These are phyloP conservation scores for Ursus arctos DNA, from an alignment of 2,113 vertebrate species.

Conservation along the genomic window DNA sequence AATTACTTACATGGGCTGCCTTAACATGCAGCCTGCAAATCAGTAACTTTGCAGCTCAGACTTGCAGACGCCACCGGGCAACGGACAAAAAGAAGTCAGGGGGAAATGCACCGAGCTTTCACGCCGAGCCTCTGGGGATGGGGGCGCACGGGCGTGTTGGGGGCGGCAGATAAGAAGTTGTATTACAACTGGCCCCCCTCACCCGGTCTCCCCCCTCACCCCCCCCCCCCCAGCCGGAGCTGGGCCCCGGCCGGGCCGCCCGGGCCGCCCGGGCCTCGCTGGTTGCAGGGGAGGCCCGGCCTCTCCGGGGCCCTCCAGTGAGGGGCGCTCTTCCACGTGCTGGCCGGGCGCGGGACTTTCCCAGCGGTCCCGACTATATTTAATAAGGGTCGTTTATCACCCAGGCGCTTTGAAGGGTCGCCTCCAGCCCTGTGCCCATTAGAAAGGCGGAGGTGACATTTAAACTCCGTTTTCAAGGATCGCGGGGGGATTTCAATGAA, in stretches of 20 bases:
- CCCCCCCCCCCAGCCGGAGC: background rate
- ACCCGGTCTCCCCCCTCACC: background rate
- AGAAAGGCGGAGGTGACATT: slow-evolving; percentile 90
- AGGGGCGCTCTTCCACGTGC: slow-evolving; percentile 63
- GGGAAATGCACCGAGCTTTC: slow-evolving; percentile 88
- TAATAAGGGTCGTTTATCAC: slow-evolving; percentile 90
- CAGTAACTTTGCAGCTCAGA: slow-evolving; percentile 98
- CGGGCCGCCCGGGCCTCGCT: background rate
- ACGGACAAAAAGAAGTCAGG: slow-evolving; percentile 93
- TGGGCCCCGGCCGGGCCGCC: background rate
- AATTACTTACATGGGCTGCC: slow-evolving; percentile 98
- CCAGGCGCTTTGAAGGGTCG: slow-evolving; percentile 88
- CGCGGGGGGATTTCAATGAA: slow-evolving; percentile 88
- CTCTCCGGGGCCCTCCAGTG: slow-evolving; percentile 34
- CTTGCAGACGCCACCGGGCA: slow-evolving; percentile 97
- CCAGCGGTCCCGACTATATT: slow-evolving; percentile 86
- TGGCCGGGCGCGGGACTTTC: slow-evolving; percentile 76
- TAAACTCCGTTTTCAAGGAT: slow-evolving; percentile 90
- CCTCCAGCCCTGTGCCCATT: slow-evolving; percentile 89
- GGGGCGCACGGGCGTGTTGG: slow-evolving; percentile 79
- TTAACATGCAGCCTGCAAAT: slow-evolving; percentile 98
- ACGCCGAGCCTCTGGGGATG: slow-evolving; percentile 85
- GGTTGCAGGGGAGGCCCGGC: background rate
- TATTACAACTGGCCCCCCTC: slow-evolving; percentile 57
- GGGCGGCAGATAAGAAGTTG: slow-evolving; percentile 59